A percentile compares a stretch with the other conserved stretches of the same genome.
These are phyloP conservation scores for Idaea aversata DNA, from an alignment of 2,888 invertebrate species.

Conservation along the genomic window DNA sequence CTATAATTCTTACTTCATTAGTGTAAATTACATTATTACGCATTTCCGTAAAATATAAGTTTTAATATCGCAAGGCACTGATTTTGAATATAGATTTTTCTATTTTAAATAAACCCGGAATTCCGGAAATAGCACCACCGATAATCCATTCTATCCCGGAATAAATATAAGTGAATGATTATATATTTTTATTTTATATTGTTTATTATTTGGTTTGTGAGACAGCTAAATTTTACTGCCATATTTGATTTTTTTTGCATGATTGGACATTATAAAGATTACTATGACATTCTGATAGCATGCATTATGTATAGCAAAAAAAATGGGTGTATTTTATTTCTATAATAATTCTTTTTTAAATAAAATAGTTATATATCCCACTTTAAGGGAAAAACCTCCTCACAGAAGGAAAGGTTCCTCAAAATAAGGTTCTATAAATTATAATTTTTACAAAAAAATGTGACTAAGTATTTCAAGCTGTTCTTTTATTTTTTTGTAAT, in stretches of 20 bases:
- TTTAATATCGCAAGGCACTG: background rate
- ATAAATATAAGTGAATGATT: constrained; percentile 11
- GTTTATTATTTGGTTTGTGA: constrained; percentile 5
- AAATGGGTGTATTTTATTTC: background rate
- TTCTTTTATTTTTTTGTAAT: background rate
- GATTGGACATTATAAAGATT: background rate
- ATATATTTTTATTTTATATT: constrained; percentile 12
- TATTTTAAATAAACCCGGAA: background rate
- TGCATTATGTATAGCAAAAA: background rate
- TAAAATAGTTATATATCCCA: no score
- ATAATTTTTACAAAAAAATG: background rate
- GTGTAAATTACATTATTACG: background rate
- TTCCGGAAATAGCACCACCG: constrained; percentile 39
- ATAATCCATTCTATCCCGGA: constrained; percentile 22
- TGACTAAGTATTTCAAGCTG: background rate
- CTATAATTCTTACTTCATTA: background rate
- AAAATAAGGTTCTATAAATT: background rate
- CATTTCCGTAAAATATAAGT: background rate
- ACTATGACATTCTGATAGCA: background rate
- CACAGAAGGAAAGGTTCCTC: background rate
- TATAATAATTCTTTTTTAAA: background rate
- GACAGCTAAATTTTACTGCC: constrained; percentile 46
- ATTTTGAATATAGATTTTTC: background rate
- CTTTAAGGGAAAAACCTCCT: background rate
- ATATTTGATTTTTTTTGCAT: constrained; percentile 20